Conservation (phyloP, 35 echinoderm and acorn worm genomes). For the Nesometra sesokonis region DNA sequence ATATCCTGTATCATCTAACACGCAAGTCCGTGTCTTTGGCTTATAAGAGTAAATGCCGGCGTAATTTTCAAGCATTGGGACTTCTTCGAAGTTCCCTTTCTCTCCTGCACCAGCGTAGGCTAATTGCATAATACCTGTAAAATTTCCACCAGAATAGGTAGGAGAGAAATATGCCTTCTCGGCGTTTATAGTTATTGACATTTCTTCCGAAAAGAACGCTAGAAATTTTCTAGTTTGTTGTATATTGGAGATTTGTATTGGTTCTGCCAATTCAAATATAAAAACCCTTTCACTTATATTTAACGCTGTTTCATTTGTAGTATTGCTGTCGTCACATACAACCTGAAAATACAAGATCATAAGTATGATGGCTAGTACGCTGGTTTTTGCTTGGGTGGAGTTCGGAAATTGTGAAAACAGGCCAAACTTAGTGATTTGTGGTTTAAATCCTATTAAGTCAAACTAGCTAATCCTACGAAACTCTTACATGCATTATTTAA, state of each 20-base stretch:
- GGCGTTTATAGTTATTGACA: slow-evolving; percentile 27
- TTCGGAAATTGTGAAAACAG: too few relatives aligned
- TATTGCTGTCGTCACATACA: background rate
- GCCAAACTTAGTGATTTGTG: too few relatives aligned
- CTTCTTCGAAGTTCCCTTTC: slow-evolving; percentile 29
- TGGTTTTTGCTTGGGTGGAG: too few relatives aligned
- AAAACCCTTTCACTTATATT: slow-evolving; percentile 23
- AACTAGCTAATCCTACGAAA: too few relatives aligned
- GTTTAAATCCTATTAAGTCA: too few relatives aligned
- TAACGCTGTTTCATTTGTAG: background rate
- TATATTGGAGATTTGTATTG: background rate
- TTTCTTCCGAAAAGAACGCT: slow-evolving; percentile 65
- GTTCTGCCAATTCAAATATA: slow-evolving; percentile 70
- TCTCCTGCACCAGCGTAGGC: slow-evolving; percentile 49
- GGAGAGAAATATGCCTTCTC: slow-evolving; percentile 26
- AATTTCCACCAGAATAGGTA: background rate
- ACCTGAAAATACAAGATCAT: background rate
- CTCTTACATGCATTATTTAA: too few relatives aligned
- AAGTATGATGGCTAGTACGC: too few relatives aligned
- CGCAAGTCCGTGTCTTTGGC: slow-evolving; percentile 63
- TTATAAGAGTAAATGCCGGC: slow-evolving; percentile 65
- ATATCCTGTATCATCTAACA: slow-evolving; percentile 36
- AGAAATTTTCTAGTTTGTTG: slow-evolving; percentile 65
- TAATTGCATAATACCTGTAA: slow-evolving; percentile 79
- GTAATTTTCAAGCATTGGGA: slow-evolving; percentile 21